Conservation (phyloP, 2,113 vertebrate genomes). For the Lophius piscatorius region DNA sequence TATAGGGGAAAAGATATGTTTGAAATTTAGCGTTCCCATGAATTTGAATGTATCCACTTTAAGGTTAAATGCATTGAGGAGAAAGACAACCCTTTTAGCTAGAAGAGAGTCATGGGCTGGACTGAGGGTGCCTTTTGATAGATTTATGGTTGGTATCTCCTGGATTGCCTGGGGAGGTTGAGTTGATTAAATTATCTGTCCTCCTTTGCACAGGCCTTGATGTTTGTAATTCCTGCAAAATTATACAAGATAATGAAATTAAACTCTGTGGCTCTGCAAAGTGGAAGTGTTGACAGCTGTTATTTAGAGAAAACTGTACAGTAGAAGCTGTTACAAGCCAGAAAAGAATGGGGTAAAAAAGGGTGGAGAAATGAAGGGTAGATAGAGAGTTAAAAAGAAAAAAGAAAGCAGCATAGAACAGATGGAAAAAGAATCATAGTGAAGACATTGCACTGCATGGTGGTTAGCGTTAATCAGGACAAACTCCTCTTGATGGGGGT, state of each 20-base stretch:
- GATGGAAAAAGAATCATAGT: slow-evolving; percentile 44
- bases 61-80: too few species aligned
- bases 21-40: too few species aligned
- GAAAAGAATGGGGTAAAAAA: slow-evolving; percentile 20
- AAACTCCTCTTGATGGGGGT: slow-evolving; percentile 43
- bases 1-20: too few species aligned
- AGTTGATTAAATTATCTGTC: not conserved
- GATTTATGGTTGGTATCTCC: too few species aligned
- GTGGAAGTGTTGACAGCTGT: slow-evolving; percentile 4
- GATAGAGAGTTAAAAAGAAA: not conserved
- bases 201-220: not conserved
- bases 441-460: slow-evolving; percentile 37
- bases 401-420: slow-evolving; percentile 4
- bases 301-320: slow-evolving; percentile 4
- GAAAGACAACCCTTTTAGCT: too few species aligned
- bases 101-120: too few species aligned
- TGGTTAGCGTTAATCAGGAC: slow-evolving; percentile 52
- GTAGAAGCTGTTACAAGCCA: slow-evolving; percentile 11
- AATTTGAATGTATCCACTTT: too few species aligned
- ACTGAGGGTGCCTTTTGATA: too few species aligned
- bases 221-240: slow-evolving; percentile 8
- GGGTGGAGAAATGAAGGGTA: slow-evolving; percentile 1
- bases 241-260: not conserved
- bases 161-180: too few species aligned
- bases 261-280: not conserved